Evolutionary conservation across 53 echinoderm and acorn worm genomes (phyloP).

Genomic region (Stichopus horrens): DNA sequence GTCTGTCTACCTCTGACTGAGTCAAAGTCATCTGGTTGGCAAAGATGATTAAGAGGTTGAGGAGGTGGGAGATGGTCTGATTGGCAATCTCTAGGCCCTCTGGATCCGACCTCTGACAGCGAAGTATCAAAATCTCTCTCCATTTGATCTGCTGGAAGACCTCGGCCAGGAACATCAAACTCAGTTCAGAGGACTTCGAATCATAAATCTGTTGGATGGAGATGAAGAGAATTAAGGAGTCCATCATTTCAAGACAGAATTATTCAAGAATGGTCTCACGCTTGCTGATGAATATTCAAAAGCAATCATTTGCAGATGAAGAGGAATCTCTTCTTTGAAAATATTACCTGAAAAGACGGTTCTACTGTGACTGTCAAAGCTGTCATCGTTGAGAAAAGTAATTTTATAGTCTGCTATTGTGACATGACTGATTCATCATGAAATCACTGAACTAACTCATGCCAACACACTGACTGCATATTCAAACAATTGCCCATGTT

Average conservation of each 20-base stretch:
- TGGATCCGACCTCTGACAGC: constrained; percentile 46
- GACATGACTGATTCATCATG: too few species aligned
- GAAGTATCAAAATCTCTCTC: constrained; percentile 57
- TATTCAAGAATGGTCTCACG: not conserved
- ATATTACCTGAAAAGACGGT: too few species aligned
- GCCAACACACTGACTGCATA: too few species aligned
- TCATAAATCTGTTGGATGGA: constrained; percentile 68
- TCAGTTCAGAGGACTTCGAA: not conserved
- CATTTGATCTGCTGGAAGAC: constrained; percentile 83
- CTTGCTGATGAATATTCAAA: not conserved
- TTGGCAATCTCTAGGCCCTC: constrained; percentile 54
- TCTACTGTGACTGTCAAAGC: too few species aligned
- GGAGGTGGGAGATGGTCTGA: constrained; percentile 68
- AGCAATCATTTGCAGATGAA: not conserved
- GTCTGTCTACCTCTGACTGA: constrained; percentile 61
- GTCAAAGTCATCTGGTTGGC: constrained; percentile 70
- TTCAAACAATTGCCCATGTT: too few species aligned
- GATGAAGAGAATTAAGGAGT: not conserved
- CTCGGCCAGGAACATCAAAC: constrained; percentile 75
- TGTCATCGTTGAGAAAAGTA: too few species aligned
- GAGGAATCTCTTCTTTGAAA: not conserved
- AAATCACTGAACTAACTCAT: too few species aligned
- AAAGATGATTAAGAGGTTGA: constrained; percentile 85
- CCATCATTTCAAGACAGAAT: not conserved
- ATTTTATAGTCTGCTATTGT: too few species aligned